These are phyloP conservation scores for Dicrostonyx torquatus DNA, from an alignment of 2,797 vertebrate genomes.

Conservation along the genomic window DNA sequence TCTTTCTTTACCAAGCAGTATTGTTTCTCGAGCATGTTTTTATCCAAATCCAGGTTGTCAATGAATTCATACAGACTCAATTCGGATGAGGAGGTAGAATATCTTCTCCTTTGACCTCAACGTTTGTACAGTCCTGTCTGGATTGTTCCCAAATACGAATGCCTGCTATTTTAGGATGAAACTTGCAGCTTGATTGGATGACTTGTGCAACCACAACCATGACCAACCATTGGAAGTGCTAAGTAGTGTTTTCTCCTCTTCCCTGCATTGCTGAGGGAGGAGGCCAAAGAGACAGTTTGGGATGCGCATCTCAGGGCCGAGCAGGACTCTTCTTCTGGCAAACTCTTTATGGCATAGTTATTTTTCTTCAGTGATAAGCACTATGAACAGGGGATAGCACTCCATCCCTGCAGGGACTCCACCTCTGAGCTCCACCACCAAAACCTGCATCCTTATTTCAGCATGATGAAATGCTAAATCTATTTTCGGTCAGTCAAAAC, in stretches of 20 bases:
- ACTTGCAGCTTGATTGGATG: not conserved
- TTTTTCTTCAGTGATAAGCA: not conserved
- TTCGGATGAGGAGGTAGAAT: constrained; percentile 49
- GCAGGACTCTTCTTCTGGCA: not conserved
- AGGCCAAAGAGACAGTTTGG: not conserved
- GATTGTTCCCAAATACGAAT: not conserved
- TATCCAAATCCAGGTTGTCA: constrained; percentile 80
- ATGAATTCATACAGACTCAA: constrained; percentile 72
- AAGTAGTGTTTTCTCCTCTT: not conserved
- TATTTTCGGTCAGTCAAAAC: constrained; percentile 22
- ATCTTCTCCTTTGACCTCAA: constrained; percentile 47
- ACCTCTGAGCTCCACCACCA: not conserved
- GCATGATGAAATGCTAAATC: not conserved
- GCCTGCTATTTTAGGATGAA: constrained; percentile 29
- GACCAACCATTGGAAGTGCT: not conserved
- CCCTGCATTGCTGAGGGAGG: not conserved
- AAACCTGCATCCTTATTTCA: not conserved
- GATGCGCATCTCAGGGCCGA: not conserved
- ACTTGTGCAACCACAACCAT: not conserved
- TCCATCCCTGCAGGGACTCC: not conserved
- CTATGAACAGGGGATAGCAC: not conserved
- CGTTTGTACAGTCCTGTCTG: constrained; percentile 50
- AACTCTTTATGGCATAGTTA: constrained; percentile 35
- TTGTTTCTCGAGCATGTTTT: constrained; percentile 80
- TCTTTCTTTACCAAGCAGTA: constrained; percentile 82